These are phyloP conservation scores for Ctenopoma kingsleyae DNA, from an alignment of 2,797 vertebrate species.

Conservation along the genomic window DNA sequence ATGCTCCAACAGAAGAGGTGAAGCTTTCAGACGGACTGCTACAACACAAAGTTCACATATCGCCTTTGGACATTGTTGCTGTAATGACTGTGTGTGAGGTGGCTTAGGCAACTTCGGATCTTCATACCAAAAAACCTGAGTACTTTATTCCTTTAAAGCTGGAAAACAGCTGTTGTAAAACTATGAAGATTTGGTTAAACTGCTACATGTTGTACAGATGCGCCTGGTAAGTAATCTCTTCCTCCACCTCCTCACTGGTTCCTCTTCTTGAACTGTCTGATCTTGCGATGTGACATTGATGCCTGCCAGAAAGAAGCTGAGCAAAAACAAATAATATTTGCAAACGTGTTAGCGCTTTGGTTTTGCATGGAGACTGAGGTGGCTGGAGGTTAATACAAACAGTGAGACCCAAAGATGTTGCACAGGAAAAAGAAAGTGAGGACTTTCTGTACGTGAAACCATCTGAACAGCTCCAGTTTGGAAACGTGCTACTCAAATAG, in stretches of 20 bases:
- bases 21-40: slow-evolving; percentile 35
- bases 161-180: slow-evolving; percentile 26
- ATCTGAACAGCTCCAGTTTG: background rate
- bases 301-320: slow-evolving; percentile 14
- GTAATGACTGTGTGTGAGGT: slow-evolving; percentile 22
- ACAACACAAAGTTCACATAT: slow-evolving; percentile 52
- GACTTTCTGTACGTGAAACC: slow-evolving; percentile 4
- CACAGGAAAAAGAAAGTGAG: background rate
- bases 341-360: slow-evolving; percentile 13
- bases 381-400: background rate
- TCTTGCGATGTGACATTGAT: background rate
- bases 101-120: slow-evolving; percentile 46
- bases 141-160: slow-evolving; percentile 45
- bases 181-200: slow-evolving; percentile 34
- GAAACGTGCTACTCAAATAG: slow-evolving; percentile 9
- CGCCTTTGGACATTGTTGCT: slow-evolving; percentile 25
- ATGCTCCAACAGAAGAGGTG: slow-evolving; percentile 36
- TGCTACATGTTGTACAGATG: slow-evolving; percentile 36
- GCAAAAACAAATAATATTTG: slow-evolving; percentile 38
- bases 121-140: slow-evolving; percentile 71
- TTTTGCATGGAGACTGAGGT: background rate
- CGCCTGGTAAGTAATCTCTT: slow-evolving; percentile 11
- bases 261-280: slow-evolving; percentile 10
- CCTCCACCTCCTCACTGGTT: slow-evolving; percentile 26
- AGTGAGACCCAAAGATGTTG: slow-evolving; percentile 14